phyloP scores from a whole-genome alignment of 2,113 vertebrate species.

The Brachypteracias leptosomus region DNA sequence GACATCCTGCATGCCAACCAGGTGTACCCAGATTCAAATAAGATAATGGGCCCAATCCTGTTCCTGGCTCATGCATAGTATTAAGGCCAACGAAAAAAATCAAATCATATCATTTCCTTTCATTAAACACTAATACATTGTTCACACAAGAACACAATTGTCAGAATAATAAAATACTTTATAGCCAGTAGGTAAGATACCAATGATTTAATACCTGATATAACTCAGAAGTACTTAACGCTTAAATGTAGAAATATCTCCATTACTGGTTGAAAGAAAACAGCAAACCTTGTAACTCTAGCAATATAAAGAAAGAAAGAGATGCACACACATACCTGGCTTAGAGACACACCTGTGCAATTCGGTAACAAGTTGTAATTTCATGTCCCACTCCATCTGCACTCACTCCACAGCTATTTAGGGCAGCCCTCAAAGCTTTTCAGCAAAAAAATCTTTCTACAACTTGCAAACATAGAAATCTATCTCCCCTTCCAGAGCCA shows the following conservation, averaged over 20 bases:
- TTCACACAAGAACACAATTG: background rate
- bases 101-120: background rate
- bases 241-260: background rate
- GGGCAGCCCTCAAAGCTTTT: background rate
- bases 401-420: background rate
- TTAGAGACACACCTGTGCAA: constrained; percentile 34
- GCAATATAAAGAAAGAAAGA: background rate
- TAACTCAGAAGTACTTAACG: background rate
- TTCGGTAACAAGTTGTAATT: constrained; percentile 32
- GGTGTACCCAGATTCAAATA: background rate
- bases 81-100: background rate
- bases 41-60: background rate
- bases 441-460: background rate
- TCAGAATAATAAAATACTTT: background rate
- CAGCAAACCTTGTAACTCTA: background rate
- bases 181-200: background rate
- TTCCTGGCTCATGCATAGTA: background rate
- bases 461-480: background rate
- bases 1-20: background rate
- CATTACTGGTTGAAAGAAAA: background rate
- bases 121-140: background rate
- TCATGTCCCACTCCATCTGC: constrained; percentile 27
- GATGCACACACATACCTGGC: constrained; percentile 10
- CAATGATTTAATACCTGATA: background rate
- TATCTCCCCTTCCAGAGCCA: background rate